These are phyloP conservation scores for Oxystoma pomonae DNA, from an alignment of 2,888 invertebrate genomes.

Conservation along the genomic window DNA sequence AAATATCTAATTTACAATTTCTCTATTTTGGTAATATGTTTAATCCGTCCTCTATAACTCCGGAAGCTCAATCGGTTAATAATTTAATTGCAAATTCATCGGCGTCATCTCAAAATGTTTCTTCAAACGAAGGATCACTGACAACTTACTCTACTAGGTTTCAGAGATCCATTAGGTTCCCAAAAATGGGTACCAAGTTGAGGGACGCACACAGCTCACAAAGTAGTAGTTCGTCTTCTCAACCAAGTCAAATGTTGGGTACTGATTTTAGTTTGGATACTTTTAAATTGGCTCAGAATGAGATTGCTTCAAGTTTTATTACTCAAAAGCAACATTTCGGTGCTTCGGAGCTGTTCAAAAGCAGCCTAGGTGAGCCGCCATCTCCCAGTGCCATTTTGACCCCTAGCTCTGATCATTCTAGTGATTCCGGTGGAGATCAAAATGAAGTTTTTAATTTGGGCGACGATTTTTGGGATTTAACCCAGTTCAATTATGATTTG, in stretches of 20 bases:
- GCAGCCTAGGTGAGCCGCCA: background rate
- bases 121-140: background rate
- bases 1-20: background rate
- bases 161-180: background rate
- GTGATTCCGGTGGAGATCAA: conserved; percentile 40
- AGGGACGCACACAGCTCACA: background rate
- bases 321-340: background rate
- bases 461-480: conserved; percentile 45
- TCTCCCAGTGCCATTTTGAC: conserved; percentile 57
- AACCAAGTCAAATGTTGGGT: background rate
- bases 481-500: conserved; percentile 45
- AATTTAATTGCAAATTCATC: background rate
- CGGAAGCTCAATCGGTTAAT: background rate
- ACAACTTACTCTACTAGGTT: background rate
- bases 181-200: background rate
- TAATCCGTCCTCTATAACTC: background rate
- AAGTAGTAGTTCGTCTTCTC: background rate
- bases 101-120: background rate
- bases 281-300: background rate
- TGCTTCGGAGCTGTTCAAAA: background rate
- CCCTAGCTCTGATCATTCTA: conserved; percentile 49
- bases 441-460: conserved; percentile 42
- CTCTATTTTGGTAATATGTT: background rate
- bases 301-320: background rate
- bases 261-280: background rate